Percentiles rank a stretch among this genome's conserved stretches.
Conservation (phyloP, 2,888 invertebrate genomes). For the Drosophila picticornis region DNA sequence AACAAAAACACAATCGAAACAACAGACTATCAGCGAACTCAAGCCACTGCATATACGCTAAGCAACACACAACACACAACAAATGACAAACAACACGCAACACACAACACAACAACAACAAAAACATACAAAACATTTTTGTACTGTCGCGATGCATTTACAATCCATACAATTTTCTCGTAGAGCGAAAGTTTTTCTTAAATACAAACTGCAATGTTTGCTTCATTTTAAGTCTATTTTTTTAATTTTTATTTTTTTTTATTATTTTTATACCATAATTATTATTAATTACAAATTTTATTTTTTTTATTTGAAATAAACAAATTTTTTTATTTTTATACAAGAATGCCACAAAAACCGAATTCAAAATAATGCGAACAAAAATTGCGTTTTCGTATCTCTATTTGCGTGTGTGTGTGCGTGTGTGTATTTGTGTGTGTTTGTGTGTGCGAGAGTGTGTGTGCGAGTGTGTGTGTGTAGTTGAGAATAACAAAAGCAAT, state of each 20-base stretch:
- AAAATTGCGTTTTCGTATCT: slow-evolving; percentile 31
- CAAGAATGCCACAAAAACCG: slow-evolving; percentile 40
- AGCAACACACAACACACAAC: not conserved
- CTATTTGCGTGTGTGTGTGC: not conserved
- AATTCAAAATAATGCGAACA: slow-evolving; percentile 30
- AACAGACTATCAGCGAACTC: slow-evolving; percentile 32
- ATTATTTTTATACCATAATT: slow-evolving; percentile 32
- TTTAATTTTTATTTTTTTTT: slow-evolving; percentile 24
- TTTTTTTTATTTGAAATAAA: slow-evolving; percentile 58
- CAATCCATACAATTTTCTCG: slow-evolving; percentile 24
- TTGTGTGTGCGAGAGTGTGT: slow-evolving; percentile 5
- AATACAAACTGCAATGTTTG: slow-evolving; percentile 45
- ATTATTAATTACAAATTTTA: slow-evolving; percentile 34
- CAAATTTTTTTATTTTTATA: slow-evolving; percentile 73
- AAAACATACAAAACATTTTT: slow-evolving; percentile 21
- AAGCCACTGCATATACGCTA: slow-evolving; percentile 26
- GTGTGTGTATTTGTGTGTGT: slow-evolving; percentile 6
- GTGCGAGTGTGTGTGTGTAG: slow-evolving; percentile 17
- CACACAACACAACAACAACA: slow-evolving; percentile 8
- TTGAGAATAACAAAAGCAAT: slow-evolving; percentile 32
- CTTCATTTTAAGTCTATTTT: slow-evolving; percentile 59
- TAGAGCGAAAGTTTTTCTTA: slow-evolving; percentile 32
- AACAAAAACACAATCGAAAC: slow-evolving; percentile 30
- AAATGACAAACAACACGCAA: not conserved
- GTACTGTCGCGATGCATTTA: slow-evolving; percentile 57